phyloP scores from a whole-genome alignment of 2,888 invertebrate species.

The Tribolium freemani region DNA sequence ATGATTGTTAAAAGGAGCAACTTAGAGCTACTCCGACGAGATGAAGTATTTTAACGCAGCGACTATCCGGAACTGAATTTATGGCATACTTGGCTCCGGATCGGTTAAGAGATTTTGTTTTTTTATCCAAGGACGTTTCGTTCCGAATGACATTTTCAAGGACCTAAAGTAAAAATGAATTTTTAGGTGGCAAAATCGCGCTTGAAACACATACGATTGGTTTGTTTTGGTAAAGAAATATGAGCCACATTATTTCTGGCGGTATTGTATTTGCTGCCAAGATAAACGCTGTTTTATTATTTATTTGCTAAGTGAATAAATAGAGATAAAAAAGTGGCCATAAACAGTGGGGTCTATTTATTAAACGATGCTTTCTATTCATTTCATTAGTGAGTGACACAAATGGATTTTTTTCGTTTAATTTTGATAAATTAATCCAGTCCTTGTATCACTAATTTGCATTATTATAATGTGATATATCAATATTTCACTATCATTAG shows the following conservation, averaged over 20 bases:
- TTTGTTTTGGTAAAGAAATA: neutral
- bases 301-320: neutral
- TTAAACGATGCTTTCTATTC: neutral
- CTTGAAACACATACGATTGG: neutral
- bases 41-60: constrained; percentile 16
- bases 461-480: neutral
- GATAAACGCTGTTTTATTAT: neutral
- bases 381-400: neutral
- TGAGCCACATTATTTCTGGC: neutral
- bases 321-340: neutral
- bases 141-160: neutral
- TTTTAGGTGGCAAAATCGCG: neutral
- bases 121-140: neutral
- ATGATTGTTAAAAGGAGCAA: constrained; percentile 15
- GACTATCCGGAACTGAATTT: neutral
- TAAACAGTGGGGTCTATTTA: neutral
- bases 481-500: neutral
- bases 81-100: constrained; percentile 23
- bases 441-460: neutral
- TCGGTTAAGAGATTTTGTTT: neutral
- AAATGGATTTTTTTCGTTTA: neutral
- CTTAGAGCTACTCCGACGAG: constrained; percentile 4
- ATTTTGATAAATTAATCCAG: no score
- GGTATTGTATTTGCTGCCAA: neutral
- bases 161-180: no score